Evolutionary conservation across 2,113 vertebrate genomes (phyloP).

Genomic region (Silurus glanis): DNA sequence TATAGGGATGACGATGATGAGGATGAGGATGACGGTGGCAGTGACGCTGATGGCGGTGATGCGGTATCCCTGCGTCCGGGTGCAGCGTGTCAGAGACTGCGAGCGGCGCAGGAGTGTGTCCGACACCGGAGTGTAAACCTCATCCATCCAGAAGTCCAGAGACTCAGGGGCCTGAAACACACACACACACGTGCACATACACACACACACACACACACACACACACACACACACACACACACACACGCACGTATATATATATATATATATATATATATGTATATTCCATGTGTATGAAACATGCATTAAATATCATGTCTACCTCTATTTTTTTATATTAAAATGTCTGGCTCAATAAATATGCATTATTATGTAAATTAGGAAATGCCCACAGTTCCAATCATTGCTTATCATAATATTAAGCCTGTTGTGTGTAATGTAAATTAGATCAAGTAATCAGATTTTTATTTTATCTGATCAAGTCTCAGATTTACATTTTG

Average conservation of each 20-base stretch:
- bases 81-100: slow-evolving; percentile 41
- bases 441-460: not conserved
- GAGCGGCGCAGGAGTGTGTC: slow-evolving; percentile 54
- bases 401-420: not conserved
- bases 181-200: slow-evolving; percentile 1
- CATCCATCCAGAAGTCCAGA: slow-evolving; percentile 40
- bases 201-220: not conserved
- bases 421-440: too few relatives aligned
- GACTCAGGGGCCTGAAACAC: slow-evolving; percentile 46
- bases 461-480: not conserved
- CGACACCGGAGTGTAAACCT: slow-evolving; percentile 66
- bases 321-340: not conserved
- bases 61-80: slow-evolving; percentile 42
- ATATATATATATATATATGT: too few relatives aligned
- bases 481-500: not conserved
- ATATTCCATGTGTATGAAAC: not conserved
- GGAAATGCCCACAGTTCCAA: not conserved
- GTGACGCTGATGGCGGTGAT: slow-evolving; percentile 53
- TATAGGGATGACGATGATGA: slow-evolving; percentile 55
- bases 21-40: slow-evolving; percentile 52
- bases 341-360: not conserved
- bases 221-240: too few relatives aligned
- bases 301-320: not conserved
- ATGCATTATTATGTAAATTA: not conserved
- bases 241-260: too few relatives aligned